Base-by-base conservation (phyloP, 1,140 invertebrate species). In the Scaptomyza montana region DNA sequence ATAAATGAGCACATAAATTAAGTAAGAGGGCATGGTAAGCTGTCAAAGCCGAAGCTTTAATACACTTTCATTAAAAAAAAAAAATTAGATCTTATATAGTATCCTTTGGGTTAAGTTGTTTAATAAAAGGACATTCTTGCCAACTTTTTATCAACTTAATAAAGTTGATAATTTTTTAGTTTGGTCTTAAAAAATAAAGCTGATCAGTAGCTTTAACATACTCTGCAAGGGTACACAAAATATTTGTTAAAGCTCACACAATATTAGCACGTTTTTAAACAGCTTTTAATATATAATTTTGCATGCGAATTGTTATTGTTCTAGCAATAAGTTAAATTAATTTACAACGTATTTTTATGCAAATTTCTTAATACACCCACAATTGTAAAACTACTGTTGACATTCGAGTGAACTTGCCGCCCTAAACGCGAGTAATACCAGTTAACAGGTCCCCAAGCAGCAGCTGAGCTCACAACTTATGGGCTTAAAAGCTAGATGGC, bases 401-500 rank as follows among this genome's bases (percentile, higher is more conserved):
- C 45, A 61, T 49, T 49, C 30, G 28, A 21, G 8, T 12, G 8
- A 41, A 7, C 7, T 21, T n/a, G 16, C 5, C 21, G 56, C 36
- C 47, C 46, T 45, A 47, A 71, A 46, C 39, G 55, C 28, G 45
- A 67, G 49, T 67, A 68, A 61, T 54, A 28, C 50, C 36, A 55
- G 56, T 61, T 68, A 68, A 68, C 39, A 61, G 49, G 16, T 59
- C 50, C 63, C 63, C 54, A 5, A 51, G 43, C 33, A 36, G 70
- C 21, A 41, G 43, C 57, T 49, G 45, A 49, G 28, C 45, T 28
- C 13, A 12, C 47, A 61, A 68, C 66, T 63, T 72, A 47, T 28
- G 69, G 13, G 43, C 63, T 73, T 54, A 47, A 49, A 16, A 64
- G 41, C 53, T 73, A 72, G 63, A 60, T 67, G 69, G 69, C 55